Base-by-base conservation (phyloP, 2,113 vertebrate genomes). In the Leuciscus idus region DNA sequence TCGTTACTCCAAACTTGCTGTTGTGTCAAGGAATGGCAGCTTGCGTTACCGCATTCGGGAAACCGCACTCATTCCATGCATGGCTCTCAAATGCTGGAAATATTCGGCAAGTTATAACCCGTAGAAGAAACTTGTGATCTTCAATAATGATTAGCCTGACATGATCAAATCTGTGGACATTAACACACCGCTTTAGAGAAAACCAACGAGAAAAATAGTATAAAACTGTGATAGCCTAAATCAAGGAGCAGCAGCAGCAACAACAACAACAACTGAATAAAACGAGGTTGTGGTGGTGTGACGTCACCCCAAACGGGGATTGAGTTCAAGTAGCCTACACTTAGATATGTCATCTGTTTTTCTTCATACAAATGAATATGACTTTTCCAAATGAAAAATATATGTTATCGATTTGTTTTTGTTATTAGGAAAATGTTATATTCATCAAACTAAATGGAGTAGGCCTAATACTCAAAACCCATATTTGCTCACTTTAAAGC, bases 11-110 rank as follows among this genome's bases (percentile, higher is more conserved):
- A 46, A 62, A 43, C 55, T 62, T 26, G 15, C 36, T 62, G 78
- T 62, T 81, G 43, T 81, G 36, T 81, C 78, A 26, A 17, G 57
- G 23, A 64, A 62, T 48, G 3, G 6, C 39, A 46, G 36, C 4
- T 46, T 62, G 59, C 36, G n/a, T 15, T 81, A 62, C 57, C 78
- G n/a, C 59, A 28, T 19, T 46, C 59, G 55, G 26, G 6, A 46
- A 62, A 62, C 78, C 78, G 59, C 59, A 64, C 7, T 46, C 39
- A 36, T 78, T 78, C 75, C 59, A 46, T 26, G 36, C 59, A 46
- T 26, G 36, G 77, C 9, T 39, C 52, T 13, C 9, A n/a, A 26
- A 81, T 17, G 59, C 15, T 62, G 23, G 39, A 81, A 43, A 43
- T 46, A 62, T 28, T 26, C 23, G 2, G 33, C 59, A 28, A 26